Percentiles rank a stretch among this genome's conserved stretches.
phyloP scores from a whole-genome alignment of 2,113 vertebrate species.

The Procavia capensis region DNA sequence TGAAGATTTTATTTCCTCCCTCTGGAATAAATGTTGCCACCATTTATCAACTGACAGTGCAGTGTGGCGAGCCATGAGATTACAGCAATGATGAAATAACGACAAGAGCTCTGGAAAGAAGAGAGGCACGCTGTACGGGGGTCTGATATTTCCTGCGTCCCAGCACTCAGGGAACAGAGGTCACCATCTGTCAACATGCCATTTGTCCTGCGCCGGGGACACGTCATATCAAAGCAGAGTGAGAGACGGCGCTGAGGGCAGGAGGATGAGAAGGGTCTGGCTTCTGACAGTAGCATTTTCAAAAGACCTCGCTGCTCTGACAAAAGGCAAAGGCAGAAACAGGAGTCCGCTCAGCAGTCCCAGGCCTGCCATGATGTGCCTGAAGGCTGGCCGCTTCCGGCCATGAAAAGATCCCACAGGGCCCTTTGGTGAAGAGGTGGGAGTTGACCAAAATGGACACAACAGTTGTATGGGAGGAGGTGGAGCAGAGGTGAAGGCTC shows the following conservation, averaged over 20 bases:
- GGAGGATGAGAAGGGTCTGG: neutral
- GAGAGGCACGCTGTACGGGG: neutral
- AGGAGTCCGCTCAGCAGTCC: neutral
- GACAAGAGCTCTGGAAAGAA: neutral
- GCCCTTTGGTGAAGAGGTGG: neutral
- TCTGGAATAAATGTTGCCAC: neutral
- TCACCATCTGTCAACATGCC: neutral
- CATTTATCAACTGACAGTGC: neutral
- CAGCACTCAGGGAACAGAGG: neutral
- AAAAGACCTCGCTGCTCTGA: slow-evolving; percentile 14
- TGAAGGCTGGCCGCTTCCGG: accelerated
- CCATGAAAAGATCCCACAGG: neutral
- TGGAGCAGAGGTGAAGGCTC: neutral
- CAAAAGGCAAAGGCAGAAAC: slow-evolving; percentile 37
- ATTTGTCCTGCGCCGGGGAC: neutral
- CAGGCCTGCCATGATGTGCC: neutral
- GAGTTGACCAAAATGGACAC: neutral
- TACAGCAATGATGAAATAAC: slow-evolving; percentile 34
- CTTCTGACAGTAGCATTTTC: neutral
- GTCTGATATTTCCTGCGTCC: neutral
- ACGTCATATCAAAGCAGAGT: neutral
- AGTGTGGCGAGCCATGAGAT: slow-evolving; percentile 55
- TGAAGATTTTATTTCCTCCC: neutral
- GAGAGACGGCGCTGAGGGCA: slow-evolving; percentile 10
- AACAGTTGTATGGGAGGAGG: accelerated